These are phyloP conservation scores for Tubulanus polymorphus DNA, from an alignment of 2,888 invertebrate species.

Conservation along the genomic window DNA sequence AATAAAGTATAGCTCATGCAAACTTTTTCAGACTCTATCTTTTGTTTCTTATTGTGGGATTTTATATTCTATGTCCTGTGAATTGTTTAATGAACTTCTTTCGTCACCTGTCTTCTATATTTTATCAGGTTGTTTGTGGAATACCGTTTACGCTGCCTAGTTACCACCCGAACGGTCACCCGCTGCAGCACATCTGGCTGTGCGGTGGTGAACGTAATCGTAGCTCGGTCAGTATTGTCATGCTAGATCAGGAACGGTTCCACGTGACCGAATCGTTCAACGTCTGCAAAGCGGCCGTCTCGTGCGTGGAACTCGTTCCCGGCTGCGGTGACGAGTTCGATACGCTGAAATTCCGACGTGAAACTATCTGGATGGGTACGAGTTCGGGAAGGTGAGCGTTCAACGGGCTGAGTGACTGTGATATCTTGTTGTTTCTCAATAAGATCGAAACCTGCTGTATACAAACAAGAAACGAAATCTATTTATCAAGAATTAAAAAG, in stretches of 20 bases:
- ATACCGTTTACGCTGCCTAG: constrained; percentile 40
- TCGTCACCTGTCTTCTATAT: too few species aligned
- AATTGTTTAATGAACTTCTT: too few species aligned
- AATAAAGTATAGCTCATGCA: too few species aligned
- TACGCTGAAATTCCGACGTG: constrained; percentile 32
- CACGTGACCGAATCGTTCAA: constrained; percentile 42
- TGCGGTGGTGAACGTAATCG: constrained; percentile 72
- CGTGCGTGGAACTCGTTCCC: constrained; percentile 39
- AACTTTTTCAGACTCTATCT: too few species aligned
- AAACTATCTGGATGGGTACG: constrained; percentile 85
- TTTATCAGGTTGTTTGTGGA: constrained; percentile 41
- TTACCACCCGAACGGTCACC: constrained; percentile 58
- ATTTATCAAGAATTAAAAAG: too few species aligned
- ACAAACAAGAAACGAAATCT: too few species aligned
- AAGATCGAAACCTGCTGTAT: too few species aligned
- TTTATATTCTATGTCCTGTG: too few species aligned
- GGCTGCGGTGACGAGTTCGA: constrained; percentile 22
- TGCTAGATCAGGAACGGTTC: constrained; percentile 55
- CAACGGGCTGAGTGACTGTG: too few species aligned
- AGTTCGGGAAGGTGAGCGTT: constrained; percentile 67
- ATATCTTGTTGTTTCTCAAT: constrained; percentile 9
- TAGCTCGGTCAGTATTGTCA: constrained; percentile 60
- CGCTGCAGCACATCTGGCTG: constrained; percentile 82
- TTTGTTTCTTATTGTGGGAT: too few species aligned
- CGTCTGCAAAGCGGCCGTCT: constrained; percentile 30